These are phyloP conservation scores for Hirundo rustica DNA, from an alignment of 2,797 vertebrate species.

Conservation along the genomic window DNA sequence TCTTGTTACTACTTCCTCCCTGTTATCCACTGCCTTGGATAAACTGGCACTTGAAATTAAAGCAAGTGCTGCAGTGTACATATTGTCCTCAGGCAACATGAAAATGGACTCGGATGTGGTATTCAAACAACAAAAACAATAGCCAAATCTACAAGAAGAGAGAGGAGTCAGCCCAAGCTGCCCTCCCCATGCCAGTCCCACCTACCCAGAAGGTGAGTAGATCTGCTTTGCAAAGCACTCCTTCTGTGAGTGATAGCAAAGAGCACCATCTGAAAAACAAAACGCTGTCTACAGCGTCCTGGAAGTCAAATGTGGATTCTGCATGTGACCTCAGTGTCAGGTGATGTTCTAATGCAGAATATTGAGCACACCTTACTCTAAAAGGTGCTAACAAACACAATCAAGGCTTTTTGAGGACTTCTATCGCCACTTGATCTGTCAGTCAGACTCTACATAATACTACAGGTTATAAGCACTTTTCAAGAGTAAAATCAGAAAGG, in stretches of 20 bases:
- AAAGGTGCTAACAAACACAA: neutral
- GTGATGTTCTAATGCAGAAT: neutral
- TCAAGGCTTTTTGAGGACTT: neutral
- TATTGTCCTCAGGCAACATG: neutral
- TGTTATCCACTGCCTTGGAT: neutral
- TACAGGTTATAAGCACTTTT: neutral
- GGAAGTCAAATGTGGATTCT: neutral
- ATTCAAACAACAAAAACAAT: conserved; percentile 5
- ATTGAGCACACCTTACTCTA: neutral
- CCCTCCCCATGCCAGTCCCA: conserved; percentile 2
- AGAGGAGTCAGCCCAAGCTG: conserved; percentile 38
- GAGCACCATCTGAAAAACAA: conserved; percentile 55
- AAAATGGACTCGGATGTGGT: conserved; percentile 3
- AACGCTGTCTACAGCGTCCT: conserved; percentile 25
- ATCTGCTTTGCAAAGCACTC: conserved; percentile 58
- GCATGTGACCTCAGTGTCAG: neutral
- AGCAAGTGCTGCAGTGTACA: neutral
- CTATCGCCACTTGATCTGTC: neutral
- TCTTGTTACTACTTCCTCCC: neutral
- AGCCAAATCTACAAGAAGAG: conserved; percentile 5
- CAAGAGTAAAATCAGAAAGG: neutral
- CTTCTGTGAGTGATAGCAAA: conserved; percentile 55
- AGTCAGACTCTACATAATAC: neutral
- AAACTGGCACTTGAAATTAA: neutral
- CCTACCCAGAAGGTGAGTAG: conserved; percentile 49